Evolutionary conservation across 2,888 invertebrate species (phyloP).

Genomic region (Scaptomyza reducta): DNA sequence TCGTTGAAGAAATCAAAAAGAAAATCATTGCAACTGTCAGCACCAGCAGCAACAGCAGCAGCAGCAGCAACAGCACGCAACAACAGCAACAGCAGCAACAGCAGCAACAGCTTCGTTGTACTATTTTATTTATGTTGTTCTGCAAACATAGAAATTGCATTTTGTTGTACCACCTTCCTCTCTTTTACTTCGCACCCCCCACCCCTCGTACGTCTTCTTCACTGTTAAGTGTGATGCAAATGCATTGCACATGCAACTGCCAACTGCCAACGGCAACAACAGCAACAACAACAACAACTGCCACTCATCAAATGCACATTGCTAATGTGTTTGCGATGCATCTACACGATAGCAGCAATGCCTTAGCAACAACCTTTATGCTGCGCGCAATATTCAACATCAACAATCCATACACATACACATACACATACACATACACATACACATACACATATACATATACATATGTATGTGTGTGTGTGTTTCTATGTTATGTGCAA

Average conservation of each 20-base stretch:
- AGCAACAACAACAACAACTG: conserved; percentile 53
- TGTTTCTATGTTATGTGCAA: no score
- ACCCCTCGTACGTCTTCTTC: no score
- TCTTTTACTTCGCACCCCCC: no score
- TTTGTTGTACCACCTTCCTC: conserved; percentile 20
- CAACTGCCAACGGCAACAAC: conserved; percentile 46
- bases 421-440: conserved; percentile 3
- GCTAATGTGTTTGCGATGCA: conserved; percentile 57
- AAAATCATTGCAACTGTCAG: conserved; percentile 64
- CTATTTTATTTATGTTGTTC: conserved; percentile 55
- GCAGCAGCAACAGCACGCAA: conserved; percentile 11
- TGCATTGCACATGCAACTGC: conserved; percentile 39
- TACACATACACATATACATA: conserved; percentile 4
- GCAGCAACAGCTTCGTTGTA: conserved; percentile 9
- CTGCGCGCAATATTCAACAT: neutral
- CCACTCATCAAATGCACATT: conserved; percentile 48
- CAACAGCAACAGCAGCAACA: conserved; percentile 16
- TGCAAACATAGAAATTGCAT: conserved; percentile 67
- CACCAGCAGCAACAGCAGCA: conserved; percentile 29
- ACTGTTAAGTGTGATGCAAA: conserved; percentile 39
- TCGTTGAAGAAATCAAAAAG: conserved; percentile 51
- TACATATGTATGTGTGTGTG: no score
- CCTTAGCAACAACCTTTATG: conserved; percentile 12
- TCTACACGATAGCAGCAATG: conserved; percentile 37
- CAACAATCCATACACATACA: neutral